Conservation (phyloP, 2,888 invertebrate genomes). For the Hyles lineata region DNA sequence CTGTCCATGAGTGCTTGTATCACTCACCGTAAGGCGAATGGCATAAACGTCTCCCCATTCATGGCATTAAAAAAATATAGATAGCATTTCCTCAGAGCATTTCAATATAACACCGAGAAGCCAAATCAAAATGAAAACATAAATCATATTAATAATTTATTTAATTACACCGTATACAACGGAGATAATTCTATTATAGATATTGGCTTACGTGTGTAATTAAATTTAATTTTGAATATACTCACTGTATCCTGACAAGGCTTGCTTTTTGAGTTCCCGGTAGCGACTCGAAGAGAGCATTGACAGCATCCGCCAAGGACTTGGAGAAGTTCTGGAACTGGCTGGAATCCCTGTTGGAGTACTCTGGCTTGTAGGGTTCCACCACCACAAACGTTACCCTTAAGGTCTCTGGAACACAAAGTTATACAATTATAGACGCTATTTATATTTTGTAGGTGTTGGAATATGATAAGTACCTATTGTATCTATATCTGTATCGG, state of each 20-base stretch:
- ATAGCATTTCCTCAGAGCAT: too few species aligned
- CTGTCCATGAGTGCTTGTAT: too few species aligned
- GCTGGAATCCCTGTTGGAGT: constrained; percentile 85
- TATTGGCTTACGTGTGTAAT: neutral
- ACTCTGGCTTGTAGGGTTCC: constrained; percentile 85
- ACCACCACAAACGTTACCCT: constrained; percentile 84
- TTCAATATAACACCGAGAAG: too few species aligned
- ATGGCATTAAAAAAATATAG: too few species aligned
- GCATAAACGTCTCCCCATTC: too few species aligned
- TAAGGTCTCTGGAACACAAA: constrained; percentile 68
- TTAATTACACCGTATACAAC: too few species aligned
- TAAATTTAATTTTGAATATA: constrained; percentile 41
- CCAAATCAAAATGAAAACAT: too few species aligned
- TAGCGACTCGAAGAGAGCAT: constrained; percentile 79
- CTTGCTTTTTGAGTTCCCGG: constrained; percentile 86
- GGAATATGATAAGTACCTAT: too few species aligned
- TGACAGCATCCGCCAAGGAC: constrained; percentile 85
- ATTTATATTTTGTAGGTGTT: neutral
- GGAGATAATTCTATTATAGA: too few species aligned
- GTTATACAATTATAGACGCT: neutral
- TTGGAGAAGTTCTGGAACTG: constrained; percentile 85
- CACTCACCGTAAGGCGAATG: too few species aligned
- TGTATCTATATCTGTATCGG: too few species aligned
- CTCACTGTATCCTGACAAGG: constrained; percentile 90
- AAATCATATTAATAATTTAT: too few species aligned